Evolutionary conservation across 2,888 invertebrate genomes (phyloP), one percentile per base, ranked within the genome.

Genomic region (Ypsolopha scabrella): DNA sequence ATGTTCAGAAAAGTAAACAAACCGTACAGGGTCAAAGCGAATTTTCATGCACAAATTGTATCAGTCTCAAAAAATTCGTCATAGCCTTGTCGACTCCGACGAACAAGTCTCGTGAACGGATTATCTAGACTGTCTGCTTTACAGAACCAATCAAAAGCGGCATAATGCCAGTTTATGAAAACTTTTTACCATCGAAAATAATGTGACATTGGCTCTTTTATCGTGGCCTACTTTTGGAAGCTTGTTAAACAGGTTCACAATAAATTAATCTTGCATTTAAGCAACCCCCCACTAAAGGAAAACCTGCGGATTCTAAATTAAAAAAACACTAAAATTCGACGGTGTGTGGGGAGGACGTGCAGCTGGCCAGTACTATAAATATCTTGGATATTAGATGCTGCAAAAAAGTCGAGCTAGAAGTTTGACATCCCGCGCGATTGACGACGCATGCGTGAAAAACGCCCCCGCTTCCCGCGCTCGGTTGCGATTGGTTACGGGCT

Each of bases 401-500:
- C 68, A 70, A 68, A 70, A 65, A 68, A 61, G 47, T 47, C 8
- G 37, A 36, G 36, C 50, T 36, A 62, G 59, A 53, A 64, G 54
- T 68, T 68, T 65, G 63, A 67, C 64, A 64, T 57, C 54, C 56
- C 56, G 58, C 54, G 52, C 54, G 55, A 6, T 35, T 11, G n/a
- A 34, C 34, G 34, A 36, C 67, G 71, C 70, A 69, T 67, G 75
- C 73, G 74, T 67, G 60, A 57, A 11, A 11, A 41, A 63, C 72
- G 69, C 72, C 73, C 68, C 63, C 72, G 70, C 70, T 66, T 72
- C 69, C 71, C 70, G 68, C 65, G 69, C 74, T 67, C 58, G 61
- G 60, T 65, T 62, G 62, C 72, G 57, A 85, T 85, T 86, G 85
- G 83, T 63, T 62, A 68, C 59, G 55, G 56, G 51, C 65, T 82